Conservation (phyloP, 2,888 invertebrate genomes). For the Macrosiphum euphorbiae region DNA sequence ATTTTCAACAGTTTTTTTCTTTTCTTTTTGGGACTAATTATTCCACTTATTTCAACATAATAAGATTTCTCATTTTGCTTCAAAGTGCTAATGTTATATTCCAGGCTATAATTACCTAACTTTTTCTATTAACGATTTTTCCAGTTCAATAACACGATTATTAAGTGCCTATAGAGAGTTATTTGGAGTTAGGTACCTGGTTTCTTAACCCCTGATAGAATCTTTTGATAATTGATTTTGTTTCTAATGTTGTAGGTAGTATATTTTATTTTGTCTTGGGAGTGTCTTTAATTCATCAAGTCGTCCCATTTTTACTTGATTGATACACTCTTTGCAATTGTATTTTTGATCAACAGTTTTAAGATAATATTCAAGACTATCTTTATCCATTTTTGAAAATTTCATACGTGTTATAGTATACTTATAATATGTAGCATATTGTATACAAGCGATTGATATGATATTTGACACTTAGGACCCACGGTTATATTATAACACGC, state of each 20-base stretch:
- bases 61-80: neutral
- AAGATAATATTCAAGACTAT: too few relatives aligned
- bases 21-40: neutral
- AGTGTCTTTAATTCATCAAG: too few relatives aligned
- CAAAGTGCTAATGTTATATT: neutral
- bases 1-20: neutral
- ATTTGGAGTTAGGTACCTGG: neutral
- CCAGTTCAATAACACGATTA: neutral
- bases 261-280: too few relatives aligned
- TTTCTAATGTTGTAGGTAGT: neutral
- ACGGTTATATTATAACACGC: too few relatives aligned
- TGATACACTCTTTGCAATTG: too few relatives aligned
- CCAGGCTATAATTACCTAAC: neutral
- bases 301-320: too few relatives aligned
- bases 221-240: neutral
- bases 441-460: too few relatives aligned
- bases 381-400: too few relatives aligned
- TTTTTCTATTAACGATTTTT: conserved; percentile 7
- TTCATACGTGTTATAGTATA: too few relatives aligned
- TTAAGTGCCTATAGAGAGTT: neutral
- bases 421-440: too few relatives aligned
- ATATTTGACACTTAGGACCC: too few relatives aligned
- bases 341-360: too few relatives aligned
- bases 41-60: neutral
- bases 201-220: neutral